A percentile compares a stretch with the other conserved stretches of the same genome.
Evolutionary conservation across 1,140 invertebrate species (phyloP).

Genomic region (Melitaea cinxia): DNA sequence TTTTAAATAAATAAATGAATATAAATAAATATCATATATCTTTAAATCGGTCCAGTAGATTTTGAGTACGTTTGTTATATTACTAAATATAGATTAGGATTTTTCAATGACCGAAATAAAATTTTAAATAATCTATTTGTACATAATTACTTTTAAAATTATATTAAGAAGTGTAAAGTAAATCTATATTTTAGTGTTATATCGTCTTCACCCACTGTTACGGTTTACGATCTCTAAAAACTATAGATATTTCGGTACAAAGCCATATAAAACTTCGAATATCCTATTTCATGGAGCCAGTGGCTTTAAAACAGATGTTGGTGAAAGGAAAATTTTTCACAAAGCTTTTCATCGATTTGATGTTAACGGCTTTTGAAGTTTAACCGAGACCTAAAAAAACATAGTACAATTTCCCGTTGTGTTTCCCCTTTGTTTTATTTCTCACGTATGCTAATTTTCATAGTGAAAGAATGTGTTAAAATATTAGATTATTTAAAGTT

Average conservation of each 20-base stretch:
- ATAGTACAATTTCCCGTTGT: slow-evolving; percentile 1
- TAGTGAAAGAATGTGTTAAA: neutral
- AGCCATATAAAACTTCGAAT: slow-evolving; percentile 1
- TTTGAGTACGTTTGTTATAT: too few relatives aligned
- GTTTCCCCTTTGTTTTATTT: neutral
- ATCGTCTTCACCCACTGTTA: too few relatives aligned
- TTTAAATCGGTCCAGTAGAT: too few relatives aligned
- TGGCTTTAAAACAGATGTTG: slow-evolving; percentile 14
- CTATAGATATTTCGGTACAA: too few relatives aligned
- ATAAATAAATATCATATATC: too few relatives aligned
- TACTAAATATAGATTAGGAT: too few relatives aligned
- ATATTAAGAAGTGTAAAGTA: too few relatives aligned
- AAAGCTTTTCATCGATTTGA: slow-evolving; percentile 21
- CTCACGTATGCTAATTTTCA: neutral
- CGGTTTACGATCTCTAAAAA: neutral
- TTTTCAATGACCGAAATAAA: too few relatives aligned
- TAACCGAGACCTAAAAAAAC: slow-evolving; percentile 18
- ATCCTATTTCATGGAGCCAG: neutral
- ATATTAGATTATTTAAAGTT: neutral
- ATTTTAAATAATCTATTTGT: too few relatives aligned
- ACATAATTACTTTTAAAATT: too few relatives aligned
- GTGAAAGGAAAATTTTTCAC: slow-evolving; percentile 23
- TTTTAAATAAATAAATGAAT: too few relatives aligned
- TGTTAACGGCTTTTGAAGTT: slow-evolving; percentile 22
- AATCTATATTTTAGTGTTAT: too few relatives aligned